Evolutionary conservation across 1,140 invertebrate species (phyloP).

Genomic region (Trichomalopsis sarcophagae): DNA sequence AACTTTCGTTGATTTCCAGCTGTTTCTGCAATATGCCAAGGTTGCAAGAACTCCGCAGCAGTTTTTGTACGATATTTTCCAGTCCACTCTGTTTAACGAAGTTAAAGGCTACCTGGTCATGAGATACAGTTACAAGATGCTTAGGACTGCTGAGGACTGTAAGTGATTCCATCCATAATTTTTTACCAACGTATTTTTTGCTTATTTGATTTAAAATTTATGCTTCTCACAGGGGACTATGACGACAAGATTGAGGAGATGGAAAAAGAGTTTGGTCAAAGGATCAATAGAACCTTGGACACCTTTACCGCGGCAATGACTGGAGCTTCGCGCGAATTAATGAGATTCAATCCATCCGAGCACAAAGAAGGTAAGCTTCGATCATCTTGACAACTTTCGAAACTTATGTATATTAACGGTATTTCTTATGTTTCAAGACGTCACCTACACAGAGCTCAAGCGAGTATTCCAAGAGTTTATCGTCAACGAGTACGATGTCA

Average conservation of each 20-base stretch:
- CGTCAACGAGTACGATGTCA: neutral
- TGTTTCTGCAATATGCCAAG: neutral
- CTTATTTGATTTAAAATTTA: too few relatives aligned
- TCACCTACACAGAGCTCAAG: conserved; percentile 7
- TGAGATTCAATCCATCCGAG: neutral
- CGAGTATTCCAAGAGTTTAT: conserved; percentile 2
- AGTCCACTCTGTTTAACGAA: neutral
- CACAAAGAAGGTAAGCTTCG: neutral
- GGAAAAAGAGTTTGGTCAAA: neutral
- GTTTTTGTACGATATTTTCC: neutral
- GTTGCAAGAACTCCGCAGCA: conserved; percentile 6
- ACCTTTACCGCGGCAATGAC: neutral
- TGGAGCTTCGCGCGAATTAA: neutral
- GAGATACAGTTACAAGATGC: neutral
- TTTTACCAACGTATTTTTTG: neutral
- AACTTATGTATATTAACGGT: neutral
- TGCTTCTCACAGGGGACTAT: neutral
- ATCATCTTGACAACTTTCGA: neutral
- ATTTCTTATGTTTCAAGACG: neutral
- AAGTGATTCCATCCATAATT: too few relatives aligned
- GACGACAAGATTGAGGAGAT: neutral
- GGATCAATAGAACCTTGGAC: neutral
- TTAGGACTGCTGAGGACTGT: neutral
- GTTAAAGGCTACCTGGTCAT: neutral
- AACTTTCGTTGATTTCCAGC: neutral